Evolutionary conservation across 2,888 invertebrate genomes (phyloP).

Genomic region (Epinotia ramella): DNA sequence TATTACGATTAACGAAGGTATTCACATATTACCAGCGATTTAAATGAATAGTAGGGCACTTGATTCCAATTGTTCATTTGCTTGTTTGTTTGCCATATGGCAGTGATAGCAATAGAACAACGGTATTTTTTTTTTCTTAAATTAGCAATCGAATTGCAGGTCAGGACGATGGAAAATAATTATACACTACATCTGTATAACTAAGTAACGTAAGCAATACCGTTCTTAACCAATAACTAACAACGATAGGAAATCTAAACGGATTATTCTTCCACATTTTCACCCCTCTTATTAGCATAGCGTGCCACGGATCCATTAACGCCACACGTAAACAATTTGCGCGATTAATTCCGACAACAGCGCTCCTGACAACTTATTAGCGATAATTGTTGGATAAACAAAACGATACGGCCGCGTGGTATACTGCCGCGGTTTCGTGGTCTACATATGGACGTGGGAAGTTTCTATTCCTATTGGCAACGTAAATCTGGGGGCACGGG

Average conservation of each 20-base stretch:
- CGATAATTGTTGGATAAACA: constrained; percentile 40
- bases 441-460: background rate
- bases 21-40: too few species aligned
- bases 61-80: too few species aligned
- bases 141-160: background rate
- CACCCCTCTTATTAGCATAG: constrained; percentile 42
- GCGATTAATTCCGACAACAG: constrained; percentile 52
- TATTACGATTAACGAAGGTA: too few species aligned
- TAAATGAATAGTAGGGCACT: too few species aligned
- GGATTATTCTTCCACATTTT: constrained; percentile 12
- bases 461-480: background rate
- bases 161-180: too few species aligned
- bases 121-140: too few species aligned
- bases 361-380: constrained; percentile 44
- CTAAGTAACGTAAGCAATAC: background rate
- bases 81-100: too few species aligned
- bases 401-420: background rate
- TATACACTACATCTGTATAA: too few species aligned
- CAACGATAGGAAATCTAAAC: background rate
- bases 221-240: background rate
- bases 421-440: constrained; percentile 1
- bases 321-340: constrained; percentile 56
- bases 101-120: too few species aligned
- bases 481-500: too few species aligned
- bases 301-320: constrained; percentile 57